Percentiles rank a stretch among this genome's conserved stretches.
Conservation (phyloP, 1,140 invertebrate species). For the Drosophila watanabei region DNA sequence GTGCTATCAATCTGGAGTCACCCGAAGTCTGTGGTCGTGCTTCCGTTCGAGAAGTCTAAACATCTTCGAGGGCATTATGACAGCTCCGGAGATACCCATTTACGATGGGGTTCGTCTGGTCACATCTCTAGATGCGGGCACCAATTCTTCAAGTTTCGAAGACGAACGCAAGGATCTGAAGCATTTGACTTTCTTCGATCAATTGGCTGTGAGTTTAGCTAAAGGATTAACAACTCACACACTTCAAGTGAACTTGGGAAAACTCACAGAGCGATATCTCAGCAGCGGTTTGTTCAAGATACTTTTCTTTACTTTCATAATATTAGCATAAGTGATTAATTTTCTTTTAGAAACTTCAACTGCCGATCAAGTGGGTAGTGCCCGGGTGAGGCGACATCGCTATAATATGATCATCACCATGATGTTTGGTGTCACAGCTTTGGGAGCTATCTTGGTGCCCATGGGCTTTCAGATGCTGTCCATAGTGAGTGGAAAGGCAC, state of each 20-base stretch:
- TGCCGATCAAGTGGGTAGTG: slow-evolving; percentile 54
- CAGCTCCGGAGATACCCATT: slow-evolving; percentile 60
- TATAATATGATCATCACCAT: slow-evolving; percentile 90
- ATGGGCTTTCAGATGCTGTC: slow-evolving; percentile 93
- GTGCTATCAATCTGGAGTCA: slow-evolving; percentile 36
- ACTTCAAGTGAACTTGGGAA: slow-evolving; percentile 87
- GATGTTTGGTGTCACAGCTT: slow-evolving; percentile 90
- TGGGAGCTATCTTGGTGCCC: slow-evolving; percentile 90
- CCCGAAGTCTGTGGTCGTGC: slow-evolving; percentile 63
- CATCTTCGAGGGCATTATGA: slow-evolving; percentile 68
- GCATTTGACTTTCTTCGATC: slow-evolving; percentile 77
- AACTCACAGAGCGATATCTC: slow-evolving; percentile 79
- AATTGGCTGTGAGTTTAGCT: slow-evolving; percentile 85
- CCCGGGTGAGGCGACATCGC: slow-evolving; percentile 86
- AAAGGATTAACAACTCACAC: slow-evolving; percentile 87
- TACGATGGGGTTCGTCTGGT: slow-evolving; percentile 63
- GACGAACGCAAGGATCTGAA: slow-evolving; percentile 66
- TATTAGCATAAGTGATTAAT: neutral
- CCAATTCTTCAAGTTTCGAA: neutral
- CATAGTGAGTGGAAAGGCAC: slow-evolving; percentile 91
- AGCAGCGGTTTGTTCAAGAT: slow-evolving; percentile 40
- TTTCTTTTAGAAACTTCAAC: slow-evolving; percentile 10
- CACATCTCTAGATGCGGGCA: slow-evolving; percentile 15
- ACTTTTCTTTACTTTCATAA: neutral
- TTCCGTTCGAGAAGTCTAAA: slow-evolving; percentile 65